A percentile compares a stretch with the other conserved stretches of the same genome.
These are phyloP conservation scores for Rhea americana DNA, from an alignment of 2,113 vertebrate species.

Conservation along the genomic window DNA sequence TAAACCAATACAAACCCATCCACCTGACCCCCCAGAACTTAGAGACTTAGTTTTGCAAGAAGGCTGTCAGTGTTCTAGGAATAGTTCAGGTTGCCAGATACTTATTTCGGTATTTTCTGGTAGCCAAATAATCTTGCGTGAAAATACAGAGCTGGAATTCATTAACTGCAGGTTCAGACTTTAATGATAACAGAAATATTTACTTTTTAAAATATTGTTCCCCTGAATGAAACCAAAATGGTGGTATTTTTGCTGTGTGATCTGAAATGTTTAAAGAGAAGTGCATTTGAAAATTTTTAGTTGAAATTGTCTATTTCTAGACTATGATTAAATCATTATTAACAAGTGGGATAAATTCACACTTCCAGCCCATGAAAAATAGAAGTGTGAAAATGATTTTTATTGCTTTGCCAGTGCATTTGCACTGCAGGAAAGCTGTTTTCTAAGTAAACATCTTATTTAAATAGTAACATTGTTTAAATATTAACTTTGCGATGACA, in stretches of 20 bases:
- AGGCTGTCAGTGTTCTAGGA: neutral
- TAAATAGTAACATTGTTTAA: constrained; percentile 27
- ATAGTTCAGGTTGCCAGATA: neutral
- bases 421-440: neutral
- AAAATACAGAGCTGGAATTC: neutral
- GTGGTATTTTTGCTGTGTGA: neutral
- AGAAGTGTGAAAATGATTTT: neutral
- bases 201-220: neutral
- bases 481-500: neutral
- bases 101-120: neutral
- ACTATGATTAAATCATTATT: neutral
- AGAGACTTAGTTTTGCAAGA: neutral
- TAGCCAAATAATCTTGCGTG: neutral
- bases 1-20: neutral
- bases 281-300: neutral
- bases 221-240: neutral
- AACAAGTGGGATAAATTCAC: neutral
- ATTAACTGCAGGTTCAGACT: neutral
- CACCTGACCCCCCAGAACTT: neutral
- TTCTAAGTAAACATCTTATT: neutral
- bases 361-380: neutral
- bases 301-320: neutral
- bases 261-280: neutral
- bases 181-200: neutral
- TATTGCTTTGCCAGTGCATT: neutral